Evolutionary conservation across 2,888 invertebrate genomes (phyloP), one percentile per base, ranked within the genome.

Genomic region (Hirudinaria manillensis): DNA sequence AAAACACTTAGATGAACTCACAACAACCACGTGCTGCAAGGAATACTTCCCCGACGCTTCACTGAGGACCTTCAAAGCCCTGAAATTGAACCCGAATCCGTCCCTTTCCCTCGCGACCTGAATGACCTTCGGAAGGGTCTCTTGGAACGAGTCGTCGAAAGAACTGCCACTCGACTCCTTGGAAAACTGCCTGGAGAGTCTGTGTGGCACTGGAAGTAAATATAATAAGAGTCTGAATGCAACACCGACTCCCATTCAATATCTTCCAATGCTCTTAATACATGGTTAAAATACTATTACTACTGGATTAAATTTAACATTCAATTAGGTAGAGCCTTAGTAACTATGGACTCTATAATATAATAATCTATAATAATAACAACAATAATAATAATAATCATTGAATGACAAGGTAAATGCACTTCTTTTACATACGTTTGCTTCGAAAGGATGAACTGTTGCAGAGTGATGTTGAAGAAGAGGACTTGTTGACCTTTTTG

Each of bases 11-110:
- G 61, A 32, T 53, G 19, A 24, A 65, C 73, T 87, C 83, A 92
- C 93, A 89, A 93, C 92, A 7, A 99, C 97, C 79, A 99, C 88
- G 87, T 99, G 99, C 84, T 99, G 98, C 90, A 99, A 94, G 0
- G 97, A 97, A 86, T 97, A 99, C 83, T 95, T 94, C 86, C 99
- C 97, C 0, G 94, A 92, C 82, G 97, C 96, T 0, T 97, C 98
- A 84, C 94, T 93, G 86, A 97, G 99, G 0, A 99, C 99, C 10
- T 98, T 89, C 79, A 99, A 96, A 0, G 98, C 98, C 84, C 96
- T 92, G 66, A 99, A 92, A 0, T 96, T 97, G 87, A 99, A 99
- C 4, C 99, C 99, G 86, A 95, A 99, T 0, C 99, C 99, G 80
- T 93, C 90, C 0, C 96, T 93, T 0, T 98, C 96, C 78, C 94